Evolutionary conservation across 2,113 vertebrate genomes (phyloP), one percentile per base, ranked within the genome.

Genomic region (Bufo bufo): DNA sequence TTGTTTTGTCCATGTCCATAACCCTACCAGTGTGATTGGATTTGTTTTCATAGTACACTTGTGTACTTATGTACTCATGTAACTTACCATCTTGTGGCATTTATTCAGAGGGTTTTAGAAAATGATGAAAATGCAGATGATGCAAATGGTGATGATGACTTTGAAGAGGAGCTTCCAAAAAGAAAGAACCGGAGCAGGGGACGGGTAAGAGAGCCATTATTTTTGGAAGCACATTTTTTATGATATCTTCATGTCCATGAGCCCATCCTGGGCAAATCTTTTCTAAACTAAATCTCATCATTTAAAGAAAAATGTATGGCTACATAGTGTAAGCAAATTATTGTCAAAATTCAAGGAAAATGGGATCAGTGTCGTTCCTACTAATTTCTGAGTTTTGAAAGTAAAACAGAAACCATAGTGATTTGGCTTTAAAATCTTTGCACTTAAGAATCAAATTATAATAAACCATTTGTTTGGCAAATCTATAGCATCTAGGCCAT

Each of bases 91-190:
- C 1, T 58, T 59, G 13, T 79, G 61, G 16, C 33, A 43, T 90
- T 89, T 89, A 85, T 93, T 58, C 82, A 99, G 98, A 96, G 97
- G 92, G 98, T 99, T 90, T 94, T 99, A 91, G 98, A 98, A 93
- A 98, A 98, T 49, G 98, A 99, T 79, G 98, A 99, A 93, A 99
- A 98, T 61, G 96, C 96, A 63, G 98, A 99, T 88, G 96, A 97
- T 93, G 97, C 95, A 91, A 96, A 98, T 2, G 98, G 99, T 77
- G 97, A 99, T 65, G 98, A 99, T 16, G 98, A 99, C 91, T 96
- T 98, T 92, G 97, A 99, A 92, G 95, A 97, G 90, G 98, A 99
- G 90, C 95, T 97, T 92, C 98, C 97, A 80, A 99, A 99, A 93
- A 95, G 97, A 91, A 99, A 99, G 94, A 97, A 96, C 91, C 96